Conservation (phyloP, 2,888 invertebrate genomes). For the Liopterus haemorrhoidalis region DNA sequence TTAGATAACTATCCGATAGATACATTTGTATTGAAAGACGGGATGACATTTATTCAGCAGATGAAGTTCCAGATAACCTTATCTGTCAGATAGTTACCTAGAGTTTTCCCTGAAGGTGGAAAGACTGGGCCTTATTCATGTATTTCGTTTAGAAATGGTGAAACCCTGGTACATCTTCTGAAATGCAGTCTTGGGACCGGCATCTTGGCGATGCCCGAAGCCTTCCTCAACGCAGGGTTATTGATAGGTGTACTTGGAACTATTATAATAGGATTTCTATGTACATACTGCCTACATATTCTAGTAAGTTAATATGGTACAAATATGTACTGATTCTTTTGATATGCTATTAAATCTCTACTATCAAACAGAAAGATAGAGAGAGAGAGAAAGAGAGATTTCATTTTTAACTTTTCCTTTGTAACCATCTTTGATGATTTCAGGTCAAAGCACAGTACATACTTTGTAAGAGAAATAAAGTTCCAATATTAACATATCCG, state of each 20-base stretch:
- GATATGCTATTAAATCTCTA: too few species aligned
- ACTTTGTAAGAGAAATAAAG: constrained; percentile 58
- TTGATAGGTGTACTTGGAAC: constrained; percentile 72
- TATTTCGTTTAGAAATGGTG: constrained; percentile 65
- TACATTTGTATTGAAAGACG: too few species aligned
- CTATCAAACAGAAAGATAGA: too few species aligned
- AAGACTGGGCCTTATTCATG: too few species aligned
- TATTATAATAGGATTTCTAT: constrained; percentile 67
- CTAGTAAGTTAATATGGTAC: constrained; percentile 64
- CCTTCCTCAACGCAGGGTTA: constrained; percentile 81
- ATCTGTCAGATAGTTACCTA: too few species aligned
- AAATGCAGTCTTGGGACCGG: constrained; percentile 93
- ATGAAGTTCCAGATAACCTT: too few species aligned
- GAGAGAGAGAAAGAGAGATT: too few species aligned
- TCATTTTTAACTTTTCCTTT: too few species aligned
- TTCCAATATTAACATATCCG: constrained; percentile 77
- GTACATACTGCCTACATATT: constrained; percentile 84
- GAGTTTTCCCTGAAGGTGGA: too few species aligned
- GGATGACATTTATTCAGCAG: too few species aligned
- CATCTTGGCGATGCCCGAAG: constrained; percentile 88
- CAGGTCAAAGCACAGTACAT: constrained; percentile 54
- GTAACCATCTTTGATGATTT: constrained; percentile 18
- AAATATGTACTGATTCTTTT: too few species aligned
- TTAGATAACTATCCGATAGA: too few species aligned
- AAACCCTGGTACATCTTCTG: constrained; percentile 78